Base-by-base conservation (phyloP, 53 echinoderm and acorn worm genomes). In the Echinometra lucunter region DNA sequence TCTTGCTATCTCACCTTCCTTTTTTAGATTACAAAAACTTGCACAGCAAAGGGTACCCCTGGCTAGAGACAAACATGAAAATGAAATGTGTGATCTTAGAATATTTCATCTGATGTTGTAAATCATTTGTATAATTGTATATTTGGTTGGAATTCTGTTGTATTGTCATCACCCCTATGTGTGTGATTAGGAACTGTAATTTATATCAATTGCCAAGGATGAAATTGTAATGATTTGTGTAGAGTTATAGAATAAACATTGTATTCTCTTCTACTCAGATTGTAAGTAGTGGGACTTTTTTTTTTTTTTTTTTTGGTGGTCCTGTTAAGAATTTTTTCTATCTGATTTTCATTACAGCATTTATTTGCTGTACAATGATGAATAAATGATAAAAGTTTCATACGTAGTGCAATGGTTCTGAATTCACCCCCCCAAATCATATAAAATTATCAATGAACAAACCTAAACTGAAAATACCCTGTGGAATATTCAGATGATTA, bases 131-230 rank as follows among this genome's bases (percentile, higher is more conserved):
- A 85, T 85, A 47, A 85, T 85, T 47, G 85, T 47, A 49, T n/a
- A 85, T 85, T 63, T 63, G 16, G 63, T 63, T 23, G 21, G 78
- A 78, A 78, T 40, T 78, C 35, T 47, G 85, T 12, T 44, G 23
- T n/a, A 45, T 85, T 85, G n/a, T 85, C 30, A 49, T 49, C 47
- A 85, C 28, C 45, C 45, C 17, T 85, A 35, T 85, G 85, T 85
- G 85, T 85, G 85, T 85, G 85, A 85, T 49, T 49, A 85, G 85
- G 49, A 85, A 85, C 9, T 85, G 85, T 85, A 47, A 53, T 49
- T 85, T 85, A 47, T 85, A n/a, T 85, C 49, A 49, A 49, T 85
- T 47, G 85, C 85, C 85, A 47, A 85, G 49, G 49, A 47, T 85
- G n/a, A 85, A 27, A 47, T 85, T 85, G 85, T 85, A 85, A 12